A percentile compares a stretch with the other conserved stretches of the same genome.
These are phyloP conservation scores for Campylomormyrus tamandua DNA, from an alignment of 2,113 vertebrate species.

Conservation along the genomic window DNA sequence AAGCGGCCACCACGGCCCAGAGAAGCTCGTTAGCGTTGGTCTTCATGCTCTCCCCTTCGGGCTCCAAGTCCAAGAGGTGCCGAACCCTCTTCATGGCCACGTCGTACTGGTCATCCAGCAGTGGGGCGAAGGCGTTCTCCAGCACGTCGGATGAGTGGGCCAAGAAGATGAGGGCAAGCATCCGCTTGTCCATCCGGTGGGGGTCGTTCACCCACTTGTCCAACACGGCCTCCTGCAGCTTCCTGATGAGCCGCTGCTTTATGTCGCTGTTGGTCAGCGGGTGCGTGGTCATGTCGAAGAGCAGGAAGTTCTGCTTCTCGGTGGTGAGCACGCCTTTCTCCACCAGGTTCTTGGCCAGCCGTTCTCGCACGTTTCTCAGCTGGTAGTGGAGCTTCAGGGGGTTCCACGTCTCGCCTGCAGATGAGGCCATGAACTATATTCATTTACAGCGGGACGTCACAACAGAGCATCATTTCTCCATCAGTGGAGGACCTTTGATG, in stretches of 20 bases:
- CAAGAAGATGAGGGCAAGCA: conserved; percentile 85
- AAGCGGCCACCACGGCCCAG: conserved; percentile 90
- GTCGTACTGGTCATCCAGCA: conserved; percentile 92
- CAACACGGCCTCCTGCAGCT: conserved; percentile 86
- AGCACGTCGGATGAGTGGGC: conserved; percentile 89
- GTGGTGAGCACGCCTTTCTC: conserved; percentile 93
- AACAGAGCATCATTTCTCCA: not conserved
- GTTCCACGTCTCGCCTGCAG: conserved; percentile 90
- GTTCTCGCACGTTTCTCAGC: conserved; percentile 84
- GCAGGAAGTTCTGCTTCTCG: conserved; percentile 96
- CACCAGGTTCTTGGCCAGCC: conserved; percentile 90
- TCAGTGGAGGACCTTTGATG: not conserved
- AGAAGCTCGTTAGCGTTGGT: conserved; percentile 78
- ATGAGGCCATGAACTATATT: not conserved
- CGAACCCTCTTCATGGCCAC: conserved; percentile 91
- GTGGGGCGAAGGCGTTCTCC: conserved; percentile 89
- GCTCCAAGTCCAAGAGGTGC: conserved; percentile 87
- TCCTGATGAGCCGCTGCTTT: conserved; percentile 91
- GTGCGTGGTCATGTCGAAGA: conserved; percentile 96
- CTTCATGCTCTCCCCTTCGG: conserved; percentile 87
- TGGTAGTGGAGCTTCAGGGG: conserved; percentile 94
- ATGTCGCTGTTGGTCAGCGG: conserved; percentile 92
- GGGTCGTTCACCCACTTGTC: conserved; percentile 93
- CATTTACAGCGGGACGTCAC: not conserved
- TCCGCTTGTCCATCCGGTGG: conserved; percentile 87